Percentiles rank a stretch among this genome's conserved stretches.
These are phyloP conservation scores for Raja brachyura DNA, from an alignment of 2,113 vertebrate genomes.

Conservation along the genomic window DNA sequence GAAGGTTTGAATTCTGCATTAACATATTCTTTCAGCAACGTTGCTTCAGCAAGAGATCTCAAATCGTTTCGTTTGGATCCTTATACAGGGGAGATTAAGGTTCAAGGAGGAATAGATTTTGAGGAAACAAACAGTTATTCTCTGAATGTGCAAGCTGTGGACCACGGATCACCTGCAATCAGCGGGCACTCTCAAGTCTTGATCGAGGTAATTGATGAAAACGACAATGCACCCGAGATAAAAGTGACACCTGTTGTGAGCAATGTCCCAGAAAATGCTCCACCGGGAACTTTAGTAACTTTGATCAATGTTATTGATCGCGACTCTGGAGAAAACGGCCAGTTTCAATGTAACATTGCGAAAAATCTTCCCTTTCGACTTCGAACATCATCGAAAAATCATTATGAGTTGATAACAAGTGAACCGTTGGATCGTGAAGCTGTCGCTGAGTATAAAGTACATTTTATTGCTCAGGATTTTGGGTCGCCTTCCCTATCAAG, in stretches of 20 bases:
- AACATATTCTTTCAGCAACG: no score
- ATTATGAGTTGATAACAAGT: constrained; percentile 12
- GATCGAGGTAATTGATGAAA: constrained; percentile 44
- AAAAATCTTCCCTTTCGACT: not conserved
- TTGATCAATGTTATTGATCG: constrained; percentile 51
- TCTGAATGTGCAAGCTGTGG: constrained; percentile 42
- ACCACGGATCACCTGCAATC: constrained; percentile 44
- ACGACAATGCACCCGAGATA: no score
- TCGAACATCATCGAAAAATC: not conserved
- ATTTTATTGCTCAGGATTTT: constrained; percentile 50
- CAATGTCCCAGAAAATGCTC: constrained; percentile 51
- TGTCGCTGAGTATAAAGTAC: constrained; percentile 53
- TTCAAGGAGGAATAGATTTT: not conserved
- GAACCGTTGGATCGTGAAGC: constrained; percentile 49
- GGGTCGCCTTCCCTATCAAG: constrained; percentile 51
- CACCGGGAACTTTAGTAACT: constrained; percentile 52
- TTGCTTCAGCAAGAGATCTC: no score
- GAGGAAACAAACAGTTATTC: not conserved
- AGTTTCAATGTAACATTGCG: not conserved
- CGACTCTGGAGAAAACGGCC: not conserved
- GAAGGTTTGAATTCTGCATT: no score
- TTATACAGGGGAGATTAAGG: no score
- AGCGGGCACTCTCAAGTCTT: constrained; percentile 44
- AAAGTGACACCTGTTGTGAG: not conserved
- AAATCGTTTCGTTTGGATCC: no score